phyloP scores from a whole-genome alignment of 2,888 invertebrate genomes.

The Chymomyza caudatula region DNA sequence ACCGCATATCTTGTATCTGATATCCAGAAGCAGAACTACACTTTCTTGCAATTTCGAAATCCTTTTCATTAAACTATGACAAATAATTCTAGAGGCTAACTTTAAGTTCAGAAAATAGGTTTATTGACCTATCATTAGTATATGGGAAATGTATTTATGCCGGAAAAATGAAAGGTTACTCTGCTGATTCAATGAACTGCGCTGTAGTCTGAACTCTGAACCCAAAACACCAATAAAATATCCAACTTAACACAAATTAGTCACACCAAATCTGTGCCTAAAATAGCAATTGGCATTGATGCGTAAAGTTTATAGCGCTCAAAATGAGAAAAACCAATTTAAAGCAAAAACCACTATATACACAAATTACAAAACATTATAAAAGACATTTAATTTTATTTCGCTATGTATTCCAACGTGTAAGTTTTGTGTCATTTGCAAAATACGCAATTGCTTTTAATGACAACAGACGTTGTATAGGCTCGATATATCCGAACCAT shows the following conservation, averaged over 20 bases:
- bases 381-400: constrained; percentile 49
- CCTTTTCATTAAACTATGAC: too few species aligned
- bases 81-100: background rate
- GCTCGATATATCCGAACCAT: background rate
- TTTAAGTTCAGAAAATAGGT: background rate
- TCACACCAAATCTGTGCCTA: constrained; percentile 39
- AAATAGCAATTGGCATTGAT: constrained; percentile 61
- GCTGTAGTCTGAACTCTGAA: background rate
- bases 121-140: background rate
- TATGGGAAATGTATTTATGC: background rate
- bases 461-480: constrained; percentile 33
- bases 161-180: background rate
- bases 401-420: constrained; percentile 26
- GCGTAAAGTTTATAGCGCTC: constrained; percentile 44
- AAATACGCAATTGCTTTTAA: constrained; percentile 46
- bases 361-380: constrained; percentile 50
- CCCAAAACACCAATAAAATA: background rate
- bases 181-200: background rate
- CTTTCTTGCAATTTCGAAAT: too few species aligned
- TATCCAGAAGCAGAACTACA: too few species aligned
- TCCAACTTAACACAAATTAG: constrained; percentile 23
- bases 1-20: too few species aligned
- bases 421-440: constrained; percentile 18
- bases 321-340: background rate
- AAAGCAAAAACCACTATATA: background rate